Base-by-base conservation (phyloP, 2,888 invertebrate genomes). In the Leucophora obtusa region DNA sequence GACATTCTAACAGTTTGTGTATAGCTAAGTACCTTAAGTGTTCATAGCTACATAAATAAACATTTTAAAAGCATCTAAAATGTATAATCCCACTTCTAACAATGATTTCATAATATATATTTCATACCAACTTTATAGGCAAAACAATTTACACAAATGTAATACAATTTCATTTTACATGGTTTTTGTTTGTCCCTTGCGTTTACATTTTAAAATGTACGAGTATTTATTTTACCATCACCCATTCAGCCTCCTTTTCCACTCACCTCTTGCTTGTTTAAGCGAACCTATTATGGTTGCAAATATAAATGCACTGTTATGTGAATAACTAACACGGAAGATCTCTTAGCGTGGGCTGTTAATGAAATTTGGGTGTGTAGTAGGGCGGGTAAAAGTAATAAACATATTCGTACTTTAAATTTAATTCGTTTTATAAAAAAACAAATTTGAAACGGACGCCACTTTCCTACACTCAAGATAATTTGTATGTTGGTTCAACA, bases 121-220 rank as follows among this genome's bases (percentile, higher is more conserved):
- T n/a, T n/a, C n/a, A 38, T 11, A 28, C 17, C 18, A 38, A 50
- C 51, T 58, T 24, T 24, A 28, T n/a, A 56, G 58, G n/a, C 21
- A 47, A 38, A 54, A 54, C 54, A 11, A 53, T 56, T 47, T 69
- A 58, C 15, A 21, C 56, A 72, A 62, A 50, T 35, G 53, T 47
- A 58, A 71, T 65, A 69, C 65, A 70, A 70, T 70, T 69, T 17
- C 28, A 74, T 33, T 59, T 69, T 65, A 74, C 79, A 62, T 72
- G 68, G 62, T 59, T 50, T 15, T 43, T 15, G 14, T 35, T 24
- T 47, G 59, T 38, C 14, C 15, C 28, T 15, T 47, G 24, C 21
- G 43, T 47, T 3, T 47, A 1, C 43, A 7, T 47, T 47, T 47
- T 15, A 47, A 38, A 47, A 47, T n/a, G n/a, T n/a, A n/a, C n/a